phyloP scores from a whole-genome alignment of 2,888 invertebrate genomes.

The Girardia tigrina region DNA sequence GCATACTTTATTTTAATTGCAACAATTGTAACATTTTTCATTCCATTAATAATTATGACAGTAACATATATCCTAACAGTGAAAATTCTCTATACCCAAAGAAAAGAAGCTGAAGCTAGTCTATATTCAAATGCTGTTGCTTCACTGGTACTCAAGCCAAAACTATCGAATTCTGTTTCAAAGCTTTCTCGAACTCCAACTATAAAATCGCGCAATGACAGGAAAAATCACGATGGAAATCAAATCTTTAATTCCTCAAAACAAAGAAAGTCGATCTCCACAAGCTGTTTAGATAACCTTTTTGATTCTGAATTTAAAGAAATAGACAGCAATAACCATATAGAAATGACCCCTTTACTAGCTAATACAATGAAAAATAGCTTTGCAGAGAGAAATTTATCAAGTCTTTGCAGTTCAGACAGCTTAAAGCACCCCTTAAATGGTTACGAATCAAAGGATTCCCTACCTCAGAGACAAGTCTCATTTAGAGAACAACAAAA shows the following conservation, averaged over 20 bases:
- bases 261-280: neutral
- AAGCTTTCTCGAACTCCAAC: neutral
- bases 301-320: slow-evolving; percentile 2
- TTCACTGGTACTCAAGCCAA: slow-evolving; percentile 10
- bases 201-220: neutral
- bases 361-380: neutral
- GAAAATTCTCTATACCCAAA: slow-evolving; percentile 38
- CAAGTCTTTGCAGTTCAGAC: neutral
- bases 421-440: neutral
- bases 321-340: neutral
- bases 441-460: neutral
- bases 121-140: slow-evolving; percentile 26
- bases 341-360: neutral
- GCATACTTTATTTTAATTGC: slow-evolving; percentile 40
- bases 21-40: slow-evolving; percentile 40
- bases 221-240: neutral
- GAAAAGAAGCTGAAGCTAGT: slow-evolving; percentile 33
- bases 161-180: neutral
- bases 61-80: slow-evolving; percentile 40
- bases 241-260: neutral
- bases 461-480: neutral
- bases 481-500: slow-evolving; percentile 18
- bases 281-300: neutral
- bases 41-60: slow-evolving; percentile 41
- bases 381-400: neutral